Percentiles rank a stretch among this genome's conserved stretches.
Conservation (phyloP, 2,797 vertebrate species). For the Aphelocoma californica region DNA sequence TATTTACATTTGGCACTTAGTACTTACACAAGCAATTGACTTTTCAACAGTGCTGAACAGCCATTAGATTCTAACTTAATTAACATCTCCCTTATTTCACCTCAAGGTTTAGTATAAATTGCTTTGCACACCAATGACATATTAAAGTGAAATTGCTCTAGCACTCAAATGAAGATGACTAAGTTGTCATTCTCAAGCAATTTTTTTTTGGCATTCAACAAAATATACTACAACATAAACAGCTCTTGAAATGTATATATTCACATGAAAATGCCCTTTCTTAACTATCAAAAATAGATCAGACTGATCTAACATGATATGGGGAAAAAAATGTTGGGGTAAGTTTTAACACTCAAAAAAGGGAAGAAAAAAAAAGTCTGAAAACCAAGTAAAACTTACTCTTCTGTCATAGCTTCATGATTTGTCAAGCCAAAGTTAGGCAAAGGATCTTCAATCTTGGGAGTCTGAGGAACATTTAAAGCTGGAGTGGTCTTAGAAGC, state of each 20-base stretch:
- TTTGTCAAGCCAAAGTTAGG: constrained; percentile 68
- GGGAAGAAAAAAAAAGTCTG: background rate
- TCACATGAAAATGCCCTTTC: background rate
- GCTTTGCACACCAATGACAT: background rate
- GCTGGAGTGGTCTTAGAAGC: constrained; percentile 75
- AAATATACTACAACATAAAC: background rate
- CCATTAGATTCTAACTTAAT: constrained; percentile 59
- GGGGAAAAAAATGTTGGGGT: background rate
- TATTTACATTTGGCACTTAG: constrained; percentile 57
- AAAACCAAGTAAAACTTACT: constrained; percentile 71
- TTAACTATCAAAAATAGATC: background rate
- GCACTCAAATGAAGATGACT: background rate
- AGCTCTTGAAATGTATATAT: background rate
- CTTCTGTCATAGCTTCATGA: constrained; percentile 70
- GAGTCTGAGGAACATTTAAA: constrained; percentile 71
- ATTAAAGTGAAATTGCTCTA: background rate
- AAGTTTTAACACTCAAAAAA: background rate
- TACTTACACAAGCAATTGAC: constrained; percentile 59
- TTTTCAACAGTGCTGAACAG: constrained; percentile 51
- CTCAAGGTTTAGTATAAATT: constrained; percentile 51
- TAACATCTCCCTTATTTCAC: constrained; percentile 44
- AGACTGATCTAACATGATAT: background rate
- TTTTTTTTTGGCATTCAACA: background rate
- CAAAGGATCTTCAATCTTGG: constrained; percentile 72
- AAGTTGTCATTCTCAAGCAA: background rate